phyloP scores from a whole-genome alignment of 2,113 vertebrate species.

The Ia io region DNA sequence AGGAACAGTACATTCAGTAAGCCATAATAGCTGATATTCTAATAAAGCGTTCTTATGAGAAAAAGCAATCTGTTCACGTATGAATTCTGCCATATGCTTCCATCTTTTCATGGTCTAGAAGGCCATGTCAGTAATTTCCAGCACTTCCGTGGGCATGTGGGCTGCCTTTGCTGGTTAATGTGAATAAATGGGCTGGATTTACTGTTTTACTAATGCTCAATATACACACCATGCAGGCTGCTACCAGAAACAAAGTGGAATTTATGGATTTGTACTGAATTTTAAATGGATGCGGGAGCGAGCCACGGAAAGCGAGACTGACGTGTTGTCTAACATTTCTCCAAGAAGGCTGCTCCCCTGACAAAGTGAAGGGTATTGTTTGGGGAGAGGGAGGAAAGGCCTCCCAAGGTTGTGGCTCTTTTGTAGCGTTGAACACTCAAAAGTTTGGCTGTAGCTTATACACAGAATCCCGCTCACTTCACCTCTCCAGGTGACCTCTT shows the following conservation, averaged over 20 bases:
- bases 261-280: constrained; percentile 55
- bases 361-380: not conserved
- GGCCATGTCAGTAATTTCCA: constrained; percentile 71
- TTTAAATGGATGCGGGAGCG: constrained; percentile 14
- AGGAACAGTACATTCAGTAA: constrained; percentile 56
- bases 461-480: rapidly evolving
- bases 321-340: not conserved
- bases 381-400: no score
- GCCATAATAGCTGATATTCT: constrained; percentile 64
- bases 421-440: rapidly evolving
- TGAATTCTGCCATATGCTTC: constrained; percentile 75
- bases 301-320: not conserved
- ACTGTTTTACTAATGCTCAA: constrained; percentile 63
- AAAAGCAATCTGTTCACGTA: constrained; percentile 66
- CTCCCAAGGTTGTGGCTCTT: not conserved
- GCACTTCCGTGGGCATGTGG: constrained; percentile 55
- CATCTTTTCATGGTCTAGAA: constrained; percentile 75
- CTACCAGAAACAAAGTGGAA: constrained; percentile 51
- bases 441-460: rapidly evolving
- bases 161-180: constrained; percentile 55
- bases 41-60: constrained; percentile 70
- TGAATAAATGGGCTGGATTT: constrained; percentile 71
- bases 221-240: constrained; percentile 32
- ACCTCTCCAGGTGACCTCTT: not conserved
- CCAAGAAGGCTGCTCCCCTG: not conserved